Conservation (phyloP, 2,888 invertebrate genomes). For the Noctua fimbriata region DNA sequence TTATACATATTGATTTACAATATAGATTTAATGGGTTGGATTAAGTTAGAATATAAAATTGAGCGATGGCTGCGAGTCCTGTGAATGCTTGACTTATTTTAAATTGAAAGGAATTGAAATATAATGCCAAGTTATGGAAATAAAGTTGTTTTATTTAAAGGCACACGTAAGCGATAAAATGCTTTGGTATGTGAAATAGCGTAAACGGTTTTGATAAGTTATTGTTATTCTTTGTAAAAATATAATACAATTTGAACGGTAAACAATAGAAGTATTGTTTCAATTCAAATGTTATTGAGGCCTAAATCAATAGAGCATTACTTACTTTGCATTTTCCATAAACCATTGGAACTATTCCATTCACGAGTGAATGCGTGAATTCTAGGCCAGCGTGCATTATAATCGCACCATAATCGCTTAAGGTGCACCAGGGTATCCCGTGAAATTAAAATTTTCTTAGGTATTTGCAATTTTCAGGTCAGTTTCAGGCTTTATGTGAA, state of each 20-base stretch:
- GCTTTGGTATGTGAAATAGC: slow-evolving; percentile 38
- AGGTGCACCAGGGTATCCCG: too few relatives aligned
- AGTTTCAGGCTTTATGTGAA: too few relatives aligned
- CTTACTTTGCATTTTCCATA: not conserved
- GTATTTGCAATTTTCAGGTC: too few relatives aligned
- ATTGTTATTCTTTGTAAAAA: slow-evolving; percentile 37
- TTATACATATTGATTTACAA: slow-evolving; percentile 71
- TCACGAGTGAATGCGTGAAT: not conserved
- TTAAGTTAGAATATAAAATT: slow-evolving; percentile 59
- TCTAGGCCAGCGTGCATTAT: not conserved
- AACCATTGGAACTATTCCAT: not conserved
- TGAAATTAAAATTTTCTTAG: too few relatives aligned
- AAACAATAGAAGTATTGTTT: slow-evolving; percentile 19
- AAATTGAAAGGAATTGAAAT: slow-evolving; percentile 53
- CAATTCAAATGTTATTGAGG: not conserved
- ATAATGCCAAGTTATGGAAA: slow-evolving; percentile 21
- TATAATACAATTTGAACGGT: slow-evolving; percentile 9
- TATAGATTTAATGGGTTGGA: slow-evolving; percentile 61
- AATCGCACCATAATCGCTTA: not conserved
- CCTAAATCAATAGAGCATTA: not conserved
- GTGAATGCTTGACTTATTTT: slow-evolving; percentile 55
- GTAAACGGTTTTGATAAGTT: slow-evolving; percentile 29
- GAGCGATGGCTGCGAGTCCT: slow-evolving; percentile 31
- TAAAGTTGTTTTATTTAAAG: slow-evolving; percentile 31
- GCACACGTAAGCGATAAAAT: slow-evolving; percentile 36